Evolutionary conservation across 1,140 invertebrate genomes (phyloP).

Genomic region (Aphis gossypii): DNA sequence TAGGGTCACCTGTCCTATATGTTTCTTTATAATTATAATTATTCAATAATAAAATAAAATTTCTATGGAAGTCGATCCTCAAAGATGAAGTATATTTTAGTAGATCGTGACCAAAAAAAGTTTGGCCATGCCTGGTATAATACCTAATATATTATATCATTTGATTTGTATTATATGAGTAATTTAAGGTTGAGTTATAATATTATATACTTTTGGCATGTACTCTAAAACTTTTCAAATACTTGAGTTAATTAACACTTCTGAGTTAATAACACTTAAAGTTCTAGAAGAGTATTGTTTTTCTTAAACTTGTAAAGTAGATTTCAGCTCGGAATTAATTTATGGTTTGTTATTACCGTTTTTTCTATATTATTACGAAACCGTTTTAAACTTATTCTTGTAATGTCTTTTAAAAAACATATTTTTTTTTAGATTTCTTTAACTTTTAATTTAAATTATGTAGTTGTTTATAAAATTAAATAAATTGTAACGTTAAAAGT

Average conservation of each 20-base stretch:
- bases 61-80: too few relatives aligned
- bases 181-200: background rate
- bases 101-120: too few relatives aligned
- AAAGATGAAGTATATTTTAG: too few relatives aligned
- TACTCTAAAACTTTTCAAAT: background rate
- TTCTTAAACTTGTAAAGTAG: constrained; percentile 26
- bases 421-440: background rate
- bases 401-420: background rate
- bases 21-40: too few relatives aligned
- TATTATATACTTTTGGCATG: background rate
- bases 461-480: background rate
- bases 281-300: constrained; percentile 14
- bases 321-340: constrained; percentile 5
- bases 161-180: background rate
- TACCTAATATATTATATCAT: background rate
- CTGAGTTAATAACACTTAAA: constrained; percentile 6
- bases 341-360: background rate
- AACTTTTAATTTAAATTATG: background rate
- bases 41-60: too few relatives aligned
- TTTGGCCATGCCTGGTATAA: too few relatives aligned
- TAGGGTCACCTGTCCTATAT: too few relatives aligned
- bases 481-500: background rate
- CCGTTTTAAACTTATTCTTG: background rate
- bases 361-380: background rate
- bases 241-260: background rate